phyloP scores from a whole-genome alignment of 1,140 invertebrate genomes.

The Apis mellifera region DNA sequence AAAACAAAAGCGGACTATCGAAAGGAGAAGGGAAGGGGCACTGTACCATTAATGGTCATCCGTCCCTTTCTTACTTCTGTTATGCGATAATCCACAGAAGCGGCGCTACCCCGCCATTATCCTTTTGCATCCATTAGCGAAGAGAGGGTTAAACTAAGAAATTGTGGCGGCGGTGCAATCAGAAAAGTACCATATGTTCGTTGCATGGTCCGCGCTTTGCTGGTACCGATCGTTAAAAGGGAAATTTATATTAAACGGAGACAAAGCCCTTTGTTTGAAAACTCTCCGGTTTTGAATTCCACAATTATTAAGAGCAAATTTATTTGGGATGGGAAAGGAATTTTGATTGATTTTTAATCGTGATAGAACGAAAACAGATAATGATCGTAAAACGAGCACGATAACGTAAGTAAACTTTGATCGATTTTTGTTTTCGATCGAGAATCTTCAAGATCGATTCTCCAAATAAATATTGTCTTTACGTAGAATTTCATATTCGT shows the following conservation, averaged over 20 bases:
- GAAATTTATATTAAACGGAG: conserved; percentile 51
- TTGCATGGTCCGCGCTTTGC: not conserved
- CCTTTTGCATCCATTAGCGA: conserved; percentile 61
- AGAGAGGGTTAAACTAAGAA: conserved; percentile 58
- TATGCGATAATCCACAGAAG: conserved; percentile 63
- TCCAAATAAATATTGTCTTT: no score
- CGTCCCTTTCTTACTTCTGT: conserved; percentile 63
- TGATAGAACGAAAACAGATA: not conserved
- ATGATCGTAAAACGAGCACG: no score
- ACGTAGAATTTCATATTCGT: no score
- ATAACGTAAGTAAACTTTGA: no score
- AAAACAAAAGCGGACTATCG: conserved; percentile 65
- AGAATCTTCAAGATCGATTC: no score
- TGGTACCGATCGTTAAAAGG: conserved; percentile 14
- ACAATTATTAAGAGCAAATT: not conserved
- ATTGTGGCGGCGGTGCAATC: conserved; percentile 55
- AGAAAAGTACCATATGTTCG: conserved; percentile 51
- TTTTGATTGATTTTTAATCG: not conserved
- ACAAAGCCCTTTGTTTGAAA: conserved; percentile 57
- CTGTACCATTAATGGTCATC: conserved; percentile 60
- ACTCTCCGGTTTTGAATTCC: not conserved
- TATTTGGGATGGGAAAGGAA: not conserved
- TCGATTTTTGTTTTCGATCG: no score
- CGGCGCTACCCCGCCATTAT: conserved; percentile 44
- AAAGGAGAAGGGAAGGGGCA: conserved; percentile 12